Base-by-base conservation (phyloP, 2,113 vertebrate genomes). In the Silurus glanis region DNA sequence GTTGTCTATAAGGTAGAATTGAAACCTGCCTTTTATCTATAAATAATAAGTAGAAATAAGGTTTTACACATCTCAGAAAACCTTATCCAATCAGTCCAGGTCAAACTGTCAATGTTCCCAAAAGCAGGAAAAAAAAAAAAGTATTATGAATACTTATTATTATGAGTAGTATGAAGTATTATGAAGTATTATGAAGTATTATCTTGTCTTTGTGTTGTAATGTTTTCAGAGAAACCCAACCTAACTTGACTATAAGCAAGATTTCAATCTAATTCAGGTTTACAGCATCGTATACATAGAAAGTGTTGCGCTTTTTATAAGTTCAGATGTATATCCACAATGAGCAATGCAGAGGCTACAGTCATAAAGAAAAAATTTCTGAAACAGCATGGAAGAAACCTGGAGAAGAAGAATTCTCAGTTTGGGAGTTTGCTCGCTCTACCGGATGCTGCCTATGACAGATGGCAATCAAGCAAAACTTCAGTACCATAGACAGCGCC, bases 401-500 rank as follows among this genome's bases (percentile, higher is more conserved):
- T 28, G 25, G n/a, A 79, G 21, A 0, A 8, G 8, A 79, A n/a
- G 47, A 21, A 75, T 17, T 0, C 47, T 51, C 21, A n/a, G 25
- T 14, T 2, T 55, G 6, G 5, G 23, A 53, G 25, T 25, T 9
- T 0, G 25, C 55, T 78, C 49, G 25, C 49, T 76, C 25, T 6
- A 78, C 23, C 6, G 6, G 13, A 55, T 25, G 55, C 47, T 53
- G 21, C 6, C 4, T 28, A 56, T 89, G 75, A 80, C 85, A 80
- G 75, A 75, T 86, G 85, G 80, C 67, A 80, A 4, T 84, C 76
- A 89, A 49, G 14, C 8, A 7, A 53, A 12, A 28, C 23, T 9
- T 72, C 84, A 64, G 66, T 66, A 86, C 74, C 81, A 80, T 4
- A 25, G 66, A 80, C 74, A 86, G 80, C 81, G 49, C n/a, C 75